A percentile compares a stretch with the other conserved stretches of the same genome.
phyloP scores from a whole-genome alignment of 2,888 invertebrate genomes.

The Clepsis dumicolana region DNA sequence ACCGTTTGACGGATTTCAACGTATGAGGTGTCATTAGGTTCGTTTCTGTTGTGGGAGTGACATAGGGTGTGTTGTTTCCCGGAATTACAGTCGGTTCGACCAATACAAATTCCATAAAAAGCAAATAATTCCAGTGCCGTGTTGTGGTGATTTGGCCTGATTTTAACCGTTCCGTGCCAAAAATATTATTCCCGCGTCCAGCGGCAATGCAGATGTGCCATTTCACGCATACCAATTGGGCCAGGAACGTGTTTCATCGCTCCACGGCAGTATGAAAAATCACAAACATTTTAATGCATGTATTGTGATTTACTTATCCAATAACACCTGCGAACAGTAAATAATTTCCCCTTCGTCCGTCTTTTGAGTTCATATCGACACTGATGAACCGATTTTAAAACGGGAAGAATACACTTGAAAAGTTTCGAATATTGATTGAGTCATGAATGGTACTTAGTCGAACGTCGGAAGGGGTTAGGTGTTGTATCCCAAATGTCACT shows the following conservation, averaged over 20 bases:
- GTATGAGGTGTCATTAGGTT: too few species aligned
- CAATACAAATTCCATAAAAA: conserved; percentile 30
- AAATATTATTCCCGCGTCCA: conserved; percentile 68
- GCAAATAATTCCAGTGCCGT: conserved; percentile 46
- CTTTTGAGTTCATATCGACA: neutral
- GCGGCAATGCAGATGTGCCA: conserved; percentile 79
- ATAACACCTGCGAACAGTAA: neutral
- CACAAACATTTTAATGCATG: conserved; percentile 21
- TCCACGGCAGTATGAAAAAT: conserved; percentile 18
- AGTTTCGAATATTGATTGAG: too few species aligned
- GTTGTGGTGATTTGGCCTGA: conserved; percentile 57
- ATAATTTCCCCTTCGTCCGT: neutral
- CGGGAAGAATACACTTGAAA: too few species aligned
- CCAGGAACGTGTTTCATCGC: conserved; percentile 47
- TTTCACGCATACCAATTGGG: conserved; percentile 73
- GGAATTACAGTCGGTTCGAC: too few species aligned
- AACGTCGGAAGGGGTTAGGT: too few species aligned
- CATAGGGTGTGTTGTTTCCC: too few species aligned
- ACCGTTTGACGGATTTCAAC: too few species aligned
- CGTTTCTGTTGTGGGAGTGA: too few species aligned
- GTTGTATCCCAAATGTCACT: too few species aligned
- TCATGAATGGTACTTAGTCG: too few species aligned
- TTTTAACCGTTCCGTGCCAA: conserved; percentile 70
- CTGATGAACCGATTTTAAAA: too few species aligned
- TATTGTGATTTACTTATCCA: conserved; percentile 4